Evolutionary conservation across 2,113 vertebrate species (phyloP).

Genomic region (Ammodytes marinus): DNA sequence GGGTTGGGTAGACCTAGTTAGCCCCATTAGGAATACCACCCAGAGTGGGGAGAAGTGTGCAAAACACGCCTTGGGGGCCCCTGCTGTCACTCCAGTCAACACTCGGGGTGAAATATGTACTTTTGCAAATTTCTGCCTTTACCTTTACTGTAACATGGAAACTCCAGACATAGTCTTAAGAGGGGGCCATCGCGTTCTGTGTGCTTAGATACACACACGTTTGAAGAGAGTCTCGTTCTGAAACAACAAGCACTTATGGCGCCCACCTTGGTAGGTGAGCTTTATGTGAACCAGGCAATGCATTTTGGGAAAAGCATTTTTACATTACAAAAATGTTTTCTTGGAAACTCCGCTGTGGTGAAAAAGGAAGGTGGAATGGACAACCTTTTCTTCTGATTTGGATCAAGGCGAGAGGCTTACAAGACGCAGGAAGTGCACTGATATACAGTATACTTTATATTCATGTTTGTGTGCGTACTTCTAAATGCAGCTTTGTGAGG

Average conservation of each 20-base stretch:
- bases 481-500: no score
- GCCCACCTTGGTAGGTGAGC: slow-evolving; percentile 13
- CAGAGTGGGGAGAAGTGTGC: slow-evolving; percentile 60
- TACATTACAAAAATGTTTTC: slow-evolving; percentile 10
- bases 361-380: slow-evolving; percentile 10
- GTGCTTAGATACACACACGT: slow-evolving; percentile 45
- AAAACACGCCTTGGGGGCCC: slow-evolving; percentile 54
- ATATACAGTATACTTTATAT: no score
- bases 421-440: slow-evolving; percentile 46
- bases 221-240: slow-evolving; percentile 49
- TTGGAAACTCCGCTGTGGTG: slow-evolving; percentile 3
- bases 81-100: slow-evolving; percentile 66
- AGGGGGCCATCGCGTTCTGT: slow-evolving; percentile 17
- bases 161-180: slow-evolving; percentile 18
- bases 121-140: slow-evolving; percentile 29
- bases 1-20: background rate
- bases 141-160: slow-evolving; percentile 39
- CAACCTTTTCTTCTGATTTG: background rate
- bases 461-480: no score
- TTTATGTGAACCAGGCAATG: slow-evolving; percentile 8
- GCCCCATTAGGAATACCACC: slow-evolving; percentile 78
- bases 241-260: slow-evolving; percentile 61
- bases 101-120: slow-evolving; percentile 55
- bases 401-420: background rate
- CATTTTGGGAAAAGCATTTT: background rate